These are phyloP conservation scores for Threskiornis aethiopicus DNA, from an alignment of 2,797 vertebrate genomes.

Conservation along the genomic window DNA sequence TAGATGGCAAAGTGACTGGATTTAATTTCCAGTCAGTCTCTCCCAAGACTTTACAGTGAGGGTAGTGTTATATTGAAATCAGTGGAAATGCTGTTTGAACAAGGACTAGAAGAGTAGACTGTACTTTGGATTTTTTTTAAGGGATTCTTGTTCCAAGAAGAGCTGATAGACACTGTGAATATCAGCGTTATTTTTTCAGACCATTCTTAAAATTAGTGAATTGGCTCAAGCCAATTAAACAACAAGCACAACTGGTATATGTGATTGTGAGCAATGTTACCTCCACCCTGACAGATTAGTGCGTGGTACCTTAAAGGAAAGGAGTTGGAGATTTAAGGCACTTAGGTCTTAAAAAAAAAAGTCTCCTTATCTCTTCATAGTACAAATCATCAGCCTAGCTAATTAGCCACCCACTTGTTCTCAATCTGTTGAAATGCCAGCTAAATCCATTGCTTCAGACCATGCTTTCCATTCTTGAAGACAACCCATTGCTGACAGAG, in stretches of 20 bases:
- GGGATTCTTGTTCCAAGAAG: not conserved
- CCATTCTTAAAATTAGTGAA: not conserved
- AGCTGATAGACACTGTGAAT: not conserved
- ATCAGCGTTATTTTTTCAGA: not conserved
- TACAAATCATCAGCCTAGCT: not conserved
- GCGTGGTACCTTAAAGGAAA: not conserved
- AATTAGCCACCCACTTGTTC: not conserved
- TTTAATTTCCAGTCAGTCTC: not conserved
- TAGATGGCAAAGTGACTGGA: not conserved
- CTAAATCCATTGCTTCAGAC: not conserved
- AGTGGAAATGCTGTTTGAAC: not conserved
- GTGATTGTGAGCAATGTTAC: not conserved
- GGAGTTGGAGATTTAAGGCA: not conserved
- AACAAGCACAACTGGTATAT: not conserved
- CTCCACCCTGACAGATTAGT: not conserved
- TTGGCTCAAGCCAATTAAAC: not conserved
- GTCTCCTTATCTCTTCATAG: not conserved
- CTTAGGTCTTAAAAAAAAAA: not conserved
- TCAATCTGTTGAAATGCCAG: not conserved
- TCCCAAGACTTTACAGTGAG: not conserved
- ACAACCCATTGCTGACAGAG: rapidly evolving
- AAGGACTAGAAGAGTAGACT: not conserved
- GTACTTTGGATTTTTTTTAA: not conserved
- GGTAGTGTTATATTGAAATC: not conserved
- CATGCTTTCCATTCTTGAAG: not conserved